A percentile compares a stretch with the other conserved stretches of the same genome.
These are phyloP conservation scores for Hippoglossus stenolepis DNA, from an alignment of 2,113 vertebrate genomes.

Conservation along the genomic window DNA sequence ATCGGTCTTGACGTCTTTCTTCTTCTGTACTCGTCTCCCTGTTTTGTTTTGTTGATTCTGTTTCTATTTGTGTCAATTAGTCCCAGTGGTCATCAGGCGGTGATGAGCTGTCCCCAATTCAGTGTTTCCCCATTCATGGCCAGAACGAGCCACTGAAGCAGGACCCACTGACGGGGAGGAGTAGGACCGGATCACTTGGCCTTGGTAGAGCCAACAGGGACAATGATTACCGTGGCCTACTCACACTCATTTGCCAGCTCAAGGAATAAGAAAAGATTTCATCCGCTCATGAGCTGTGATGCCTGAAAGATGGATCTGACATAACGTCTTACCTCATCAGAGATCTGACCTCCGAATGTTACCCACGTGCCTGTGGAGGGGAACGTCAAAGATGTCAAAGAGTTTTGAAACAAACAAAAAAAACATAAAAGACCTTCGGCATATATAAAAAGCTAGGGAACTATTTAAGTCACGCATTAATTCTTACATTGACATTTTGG, in stretches of 20 bases:
- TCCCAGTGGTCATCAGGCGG: conserved; percentile 29
- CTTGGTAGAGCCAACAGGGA: conserved; percentile 30
- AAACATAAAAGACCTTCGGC: conserved; percentile 3
- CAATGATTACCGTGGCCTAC: conserved; percentile 5
- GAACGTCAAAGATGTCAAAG: conserved; percentile 48
- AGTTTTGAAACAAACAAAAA: conserved; percentile 21
- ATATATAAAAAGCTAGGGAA: neutral
- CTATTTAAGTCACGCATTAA: conserved; percentile 21
- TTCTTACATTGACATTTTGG: conserved; percentile 52
- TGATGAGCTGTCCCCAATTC: conserved; percentile 24
- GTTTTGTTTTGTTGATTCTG: conserved; percentile 31
- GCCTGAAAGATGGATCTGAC: conserved; percentile 33
- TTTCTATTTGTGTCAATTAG: conserved; percentile 30
- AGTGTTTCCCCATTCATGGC: conserved; percentile 12
- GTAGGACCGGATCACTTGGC: conserved; percentile 34
- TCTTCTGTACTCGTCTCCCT: neutral
- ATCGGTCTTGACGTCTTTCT: conserved; percentile 15
- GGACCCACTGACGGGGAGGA: conserved; percentile 28
- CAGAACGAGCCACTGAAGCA: conserved; percentile 6
- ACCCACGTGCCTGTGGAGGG: conserved; percentile 94
- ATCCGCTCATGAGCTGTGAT: conserved; percentile 15
- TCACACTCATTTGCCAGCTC: conserved; percentile 9
- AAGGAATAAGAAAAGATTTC: conserved; percentile 14
- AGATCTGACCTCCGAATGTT: conserved; percentile 97
- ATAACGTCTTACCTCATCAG: conserved; percentile 91